These are phyloP conservation scores for Chrysolina americana DNA, from an alignment of 2,888 invertebrate genomes.

Conservation along the genomic window DNA sequence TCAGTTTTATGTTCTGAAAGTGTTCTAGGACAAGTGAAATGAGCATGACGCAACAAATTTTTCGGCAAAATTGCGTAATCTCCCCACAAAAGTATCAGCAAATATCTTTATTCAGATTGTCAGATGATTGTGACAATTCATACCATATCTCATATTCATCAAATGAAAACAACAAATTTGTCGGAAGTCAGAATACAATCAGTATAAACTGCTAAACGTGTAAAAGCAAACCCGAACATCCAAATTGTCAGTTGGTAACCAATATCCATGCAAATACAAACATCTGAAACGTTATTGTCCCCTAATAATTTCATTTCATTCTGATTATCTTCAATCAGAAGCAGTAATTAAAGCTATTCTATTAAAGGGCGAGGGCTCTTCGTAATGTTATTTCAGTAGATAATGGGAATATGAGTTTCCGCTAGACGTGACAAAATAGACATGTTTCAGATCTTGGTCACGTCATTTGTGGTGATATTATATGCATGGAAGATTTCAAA, in stretches of 20 bases:
- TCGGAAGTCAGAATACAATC: too few relatives aligned
- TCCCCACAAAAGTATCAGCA: too few relatives aligned
- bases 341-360: constrained; percentile 8
- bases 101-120: too few relatives aligned
- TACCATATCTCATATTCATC: too few relatives aligned
- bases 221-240: not conserved
- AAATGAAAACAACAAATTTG: too few relatives aligned
- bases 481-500: constrained; percentile 12
- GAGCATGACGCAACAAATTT: too few relatives aligned
- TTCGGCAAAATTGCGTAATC: too few relatives aligned
- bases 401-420: constrained; percentile 14
- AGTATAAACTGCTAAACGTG: too few relatives aligned
- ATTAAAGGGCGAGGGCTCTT: constrained; percentile 9
- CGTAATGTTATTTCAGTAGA: constrained; percentile 19
- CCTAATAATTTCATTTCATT: not conserved
- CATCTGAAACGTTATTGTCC: not conserved
- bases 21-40: too few relatives aligned
- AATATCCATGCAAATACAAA: constrained; percentile 3
- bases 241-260: not conserved
- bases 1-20: too few relatives aligned
- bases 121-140: too few relatives aligned
- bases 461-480: constrained; percentile 9
- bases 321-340: constrained; percentile 3
- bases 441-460: constrained; percentile 6
- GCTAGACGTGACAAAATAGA: constrained; percentile 15